A percentile compares a stretch with the other conserved stretches of the same genome.
phyloP scores from a whole-genome alignment of 2,888 invertebrate species.

The Ectropis crepuscularia region DNA sequence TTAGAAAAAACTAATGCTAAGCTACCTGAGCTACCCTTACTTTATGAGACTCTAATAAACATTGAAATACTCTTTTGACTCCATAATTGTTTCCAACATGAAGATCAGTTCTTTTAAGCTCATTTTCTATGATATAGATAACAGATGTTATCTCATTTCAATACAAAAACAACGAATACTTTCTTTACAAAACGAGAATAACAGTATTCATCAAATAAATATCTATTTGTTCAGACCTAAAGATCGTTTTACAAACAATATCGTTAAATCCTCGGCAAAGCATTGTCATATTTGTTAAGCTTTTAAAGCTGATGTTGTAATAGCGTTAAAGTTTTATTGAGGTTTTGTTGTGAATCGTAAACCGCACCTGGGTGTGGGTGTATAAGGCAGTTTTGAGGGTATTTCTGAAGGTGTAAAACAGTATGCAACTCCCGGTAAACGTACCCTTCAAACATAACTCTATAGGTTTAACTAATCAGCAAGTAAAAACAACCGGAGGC shows the following conservation, averaged over 20 bases:
- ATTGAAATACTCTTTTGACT: neutral
- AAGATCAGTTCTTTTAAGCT: neutral
- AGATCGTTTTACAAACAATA: slow-evolving; percentile 34
- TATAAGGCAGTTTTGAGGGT: slow-evolving; percentile 38
- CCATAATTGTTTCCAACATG: neutral
- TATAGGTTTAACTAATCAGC: neutral
- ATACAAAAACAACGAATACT: slow-evolving; percentile 11
- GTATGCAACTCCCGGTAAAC: slow-evolving; percentile 1
- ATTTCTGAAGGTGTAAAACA: slow-evolving; percentile 19
- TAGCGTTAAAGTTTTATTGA: slow-evolving; percentile 67
- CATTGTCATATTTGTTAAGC: slow-evolving; percentile 39
- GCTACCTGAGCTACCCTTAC: neutral
- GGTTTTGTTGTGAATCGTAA: slow-evolving; percentile 69
- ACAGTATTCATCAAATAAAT: slow-evolving; percentile 10
- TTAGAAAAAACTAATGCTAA: too few species aligned
- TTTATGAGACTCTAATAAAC: neutral
- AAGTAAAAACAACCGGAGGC: too few species aligned
- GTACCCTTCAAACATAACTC: neutral
- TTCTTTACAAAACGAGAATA: slow-evolving; percentile 9
- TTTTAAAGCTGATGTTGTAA: slow-evolving; percentile 51
- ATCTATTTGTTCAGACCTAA: slow-evolving; percentile 29
- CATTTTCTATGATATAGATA: neutral
- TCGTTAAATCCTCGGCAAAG: slow-evolving; percentile 35
- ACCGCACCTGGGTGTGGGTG: slow-evolving; percentile 64
- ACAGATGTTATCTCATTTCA: slow-evolving; percentile 4